These are phyloP conservation scores for Glyphotaelius pellucidus DNA, from an alignment of 2,888 invertebrate species.

Conservation along the genomic window DNA sequence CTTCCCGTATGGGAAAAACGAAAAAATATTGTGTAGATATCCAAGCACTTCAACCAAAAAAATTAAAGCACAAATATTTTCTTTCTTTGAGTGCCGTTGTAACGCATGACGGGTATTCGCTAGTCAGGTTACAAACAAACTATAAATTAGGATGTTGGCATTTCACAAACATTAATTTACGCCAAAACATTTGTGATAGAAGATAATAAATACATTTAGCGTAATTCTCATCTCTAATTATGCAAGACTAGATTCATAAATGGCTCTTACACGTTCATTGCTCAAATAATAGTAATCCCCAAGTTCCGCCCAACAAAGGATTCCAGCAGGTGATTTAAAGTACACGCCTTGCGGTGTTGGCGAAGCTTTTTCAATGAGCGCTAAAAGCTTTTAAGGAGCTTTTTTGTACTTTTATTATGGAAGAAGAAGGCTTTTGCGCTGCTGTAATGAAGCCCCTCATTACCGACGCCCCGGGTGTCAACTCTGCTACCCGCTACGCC, in stretches of 20 bases:
- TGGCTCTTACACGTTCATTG: not conserved
- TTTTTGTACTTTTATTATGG: slow-evolving; percentile 7
- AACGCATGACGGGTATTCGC: too few species aligned
- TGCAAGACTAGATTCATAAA: not conserved
- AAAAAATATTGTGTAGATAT: too few species aligned
- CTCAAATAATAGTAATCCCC: not conserved
- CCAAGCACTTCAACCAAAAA: too few species aligned
- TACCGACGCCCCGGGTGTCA: slow-evolving; percentile 41
- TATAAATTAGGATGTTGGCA: too few species aligned
- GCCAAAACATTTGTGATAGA: too few species aligned
- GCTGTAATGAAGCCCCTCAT: slow-evolving; percentile 40
- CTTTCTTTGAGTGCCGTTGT: too few species aligned
- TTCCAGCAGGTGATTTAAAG: slow-evolving; percentile 37
- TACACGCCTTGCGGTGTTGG: slow-evolving; percentile 31
- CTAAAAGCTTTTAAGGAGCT: slow-evolving; percentile 40
- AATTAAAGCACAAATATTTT: too few species aligned
- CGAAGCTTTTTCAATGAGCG: slow-evolving; percentile 37
- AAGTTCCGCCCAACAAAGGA: slow-evolving; percentile 21
- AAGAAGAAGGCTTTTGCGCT: not conserved
- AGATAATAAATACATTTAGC: not conserved
- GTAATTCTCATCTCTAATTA: not conserved
- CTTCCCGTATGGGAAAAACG: too few species aligned
- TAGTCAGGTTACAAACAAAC: not conserved
- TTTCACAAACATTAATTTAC: too few species aligned
- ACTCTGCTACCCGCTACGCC: slow-evolving; percentile 20